Evolutionary conservation across 2,797 vertebrate genomes (phyloP).

Genomic region (Garrulus glandarius): DNA sequence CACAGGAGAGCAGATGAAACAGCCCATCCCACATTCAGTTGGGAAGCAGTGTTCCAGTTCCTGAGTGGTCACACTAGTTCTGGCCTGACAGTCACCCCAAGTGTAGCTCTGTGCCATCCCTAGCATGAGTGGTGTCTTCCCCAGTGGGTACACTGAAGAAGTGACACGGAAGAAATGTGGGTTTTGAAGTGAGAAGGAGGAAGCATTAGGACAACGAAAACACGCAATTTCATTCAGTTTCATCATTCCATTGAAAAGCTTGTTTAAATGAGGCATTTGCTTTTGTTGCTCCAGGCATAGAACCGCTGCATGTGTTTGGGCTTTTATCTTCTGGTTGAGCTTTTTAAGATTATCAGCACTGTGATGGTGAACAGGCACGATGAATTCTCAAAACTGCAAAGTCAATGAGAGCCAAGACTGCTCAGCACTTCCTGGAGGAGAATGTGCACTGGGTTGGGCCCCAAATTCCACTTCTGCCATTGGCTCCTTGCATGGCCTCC

Average conservation of each 20-base stretch:
- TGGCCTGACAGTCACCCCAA: fast-evolving
- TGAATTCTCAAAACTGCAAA: background rate
- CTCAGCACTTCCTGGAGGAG: background rate
- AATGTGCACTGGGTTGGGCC: background rate
- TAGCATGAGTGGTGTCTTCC: fast-evolving
- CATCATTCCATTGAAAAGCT: background rate
- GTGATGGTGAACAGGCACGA: background rate
- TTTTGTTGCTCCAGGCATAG: background rate
- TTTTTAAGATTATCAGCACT: background rate
- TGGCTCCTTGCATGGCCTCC: fast-evolving
- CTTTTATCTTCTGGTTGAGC: background rate
- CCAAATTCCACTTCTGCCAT: background rate
- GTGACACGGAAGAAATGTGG: background rate
- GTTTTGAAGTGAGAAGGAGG: background rate
- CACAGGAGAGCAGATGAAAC: background rate
- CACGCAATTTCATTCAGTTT: background rate
- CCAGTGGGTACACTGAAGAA: background rate
- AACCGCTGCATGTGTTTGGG: background rate
- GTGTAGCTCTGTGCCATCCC: fast-evolving
- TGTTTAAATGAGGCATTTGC: background rate
- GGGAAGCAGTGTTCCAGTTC: background rate
- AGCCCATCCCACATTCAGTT: background rate
- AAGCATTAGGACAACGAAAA: background rate
- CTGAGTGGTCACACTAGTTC: background rate
- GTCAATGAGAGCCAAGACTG: background rate